These are phyloP conservation scores for Melanotaenia maccullochi DNA, from an alignment of 2,797 vertebrate species.

Conservation along the genomic window DNA sequence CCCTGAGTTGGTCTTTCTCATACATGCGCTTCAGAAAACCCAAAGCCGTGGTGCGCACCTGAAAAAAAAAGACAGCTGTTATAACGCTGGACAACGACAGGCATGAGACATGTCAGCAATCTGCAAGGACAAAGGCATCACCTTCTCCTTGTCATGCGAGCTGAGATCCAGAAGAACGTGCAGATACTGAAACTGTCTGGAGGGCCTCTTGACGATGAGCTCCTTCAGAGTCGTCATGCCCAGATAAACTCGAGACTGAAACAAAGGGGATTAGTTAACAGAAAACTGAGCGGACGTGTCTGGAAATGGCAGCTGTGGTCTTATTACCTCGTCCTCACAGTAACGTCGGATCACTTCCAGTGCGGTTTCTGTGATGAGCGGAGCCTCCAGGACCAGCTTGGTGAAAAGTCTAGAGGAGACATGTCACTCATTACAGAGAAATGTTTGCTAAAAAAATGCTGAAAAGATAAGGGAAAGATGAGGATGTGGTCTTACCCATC, in stretches of 20 bases:
- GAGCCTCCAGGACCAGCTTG: slow-evolving; percentile 93
- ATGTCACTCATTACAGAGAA: not conserved
- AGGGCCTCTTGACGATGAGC: slow-evolving; percentile 92
- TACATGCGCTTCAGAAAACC: slow-evolving; percentile 95
- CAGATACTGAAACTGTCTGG: slow-evolving; percentile 94
- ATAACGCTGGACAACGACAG: not conserved
- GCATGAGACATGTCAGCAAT: no score
- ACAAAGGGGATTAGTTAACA: not conserved
- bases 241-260: slow-evolving; percentile 92
- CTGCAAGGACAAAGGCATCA: slow-evolving; percentile 21
- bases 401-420: slow-evolving; percentile 88
- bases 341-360: slow-evolving; percentile 95
- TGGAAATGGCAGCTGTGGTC: accelerated
- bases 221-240: slow-evolving; percentile 95
- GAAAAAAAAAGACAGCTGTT: not conserved
- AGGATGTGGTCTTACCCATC: slow-evolving; percentile 85
- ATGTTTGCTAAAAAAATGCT: not conserved
- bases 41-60: slow-evolving; percentile 93
- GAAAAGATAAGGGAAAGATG: not conserved
- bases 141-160: slow-evolving; percentile 96
- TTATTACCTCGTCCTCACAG: slow-evolving; percentile 93
- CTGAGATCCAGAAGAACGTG: slow-evolving; percentile 94
- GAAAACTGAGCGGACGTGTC: not conserved
- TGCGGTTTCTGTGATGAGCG: slow-evolving; percentile 91
- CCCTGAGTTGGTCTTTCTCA: slow-evolving; percentile 92